A percentile compares a stretch with the other conserved stretches of the same genome.
Evolutionary conservation across 2,888 invertebrate species (phyloP).

Genomic region (Aphodius granarius): DNA sequence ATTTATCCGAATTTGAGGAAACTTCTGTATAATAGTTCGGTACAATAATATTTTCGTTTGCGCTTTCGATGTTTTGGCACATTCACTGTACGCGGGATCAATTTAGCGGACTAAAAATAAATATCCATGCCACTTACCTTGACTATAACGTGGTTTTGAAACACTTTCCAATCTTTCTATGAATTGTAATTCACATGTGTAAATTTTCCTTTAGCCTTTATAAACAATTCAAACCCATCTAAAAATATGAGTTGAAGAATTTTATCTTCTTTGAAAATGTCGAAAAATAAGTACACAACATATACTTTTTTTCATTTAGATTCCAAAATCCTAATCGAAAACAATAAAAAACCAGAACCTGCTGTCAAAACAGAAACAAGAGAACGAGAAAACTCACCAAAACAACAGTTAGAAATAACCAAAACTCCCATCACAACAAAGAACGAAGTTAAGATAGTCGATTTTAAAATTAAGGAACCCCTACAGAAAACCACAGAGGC

Average conservation of each 20-base stretch:
- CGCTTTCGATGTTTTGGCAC: background rate
- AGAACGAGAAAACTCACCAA: background rate
- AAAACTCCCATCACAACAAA: background rate
- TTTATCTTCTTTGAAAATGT: no score
- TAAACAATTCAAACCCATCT: no score
- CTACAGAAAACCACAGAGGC: background rate
- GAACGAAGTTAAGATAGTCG: slow-evolving; percentile 11
- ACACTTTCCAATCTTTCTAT: background rate
- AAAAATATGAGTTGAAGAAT: no score
- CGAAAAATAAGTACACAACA: no score
- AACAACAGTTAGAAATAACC: background rate
- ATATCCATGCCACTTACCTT: background rate
- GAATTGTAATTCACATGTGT: background rate
- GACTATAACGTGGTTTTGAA: background rate
- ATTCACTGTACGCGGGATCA: background rate
- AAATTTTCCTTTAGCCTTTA: background rate
- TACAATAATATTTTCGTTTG: background rate
- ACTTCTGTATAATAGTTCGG: no score
- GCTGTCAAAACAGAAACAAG: slow-evolving; percentile 1
- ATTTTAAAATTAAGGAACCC: slow-evolving; percentile 15
- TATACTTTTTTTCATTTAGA: slow-evolving; percentile 12
- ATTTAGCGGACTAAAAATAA: background rate
- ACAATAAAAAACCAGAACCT: background rate
- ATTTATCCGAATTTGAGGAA: no score
- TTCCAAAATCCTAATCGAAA: slow-evolving; percentile 13